A percentile compares a stretch with the other conserved stretches of the same genome.
Evolutionary conservation across 2,113 vertebrate species (phyloP).

Genomic region (Burhinus bistriatus): DNA sequence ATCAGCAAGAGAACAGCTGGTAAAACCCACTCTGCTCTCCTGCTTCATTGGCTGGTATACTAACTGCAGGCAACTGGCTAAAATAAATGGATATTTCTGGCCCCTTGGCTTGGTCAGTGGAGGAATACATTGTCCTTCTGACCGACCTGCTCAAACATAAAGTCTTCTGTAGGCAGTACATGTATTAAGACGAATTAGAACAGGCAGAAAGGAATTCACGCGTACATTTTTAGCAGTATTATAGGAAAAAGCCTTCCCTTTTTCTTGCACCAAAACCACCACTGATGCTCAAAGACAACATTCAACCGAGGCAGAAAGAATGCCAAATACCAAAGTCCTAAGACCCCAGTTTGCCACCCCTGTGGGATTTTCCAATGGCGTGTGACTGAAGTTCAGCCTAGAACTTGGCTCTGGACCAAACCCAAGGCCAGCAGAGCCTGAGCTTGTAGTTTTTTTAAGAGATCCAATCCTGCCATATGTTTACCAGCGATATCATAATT

Average conservation of each 20-base stretch:
- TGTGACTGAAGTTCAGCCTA: not conserved
- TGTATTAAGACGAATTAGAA: not conserved
- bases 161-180: not conserved
- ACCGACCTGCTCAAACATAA: not conserved
- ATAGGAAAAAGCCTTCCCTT: not conserved
- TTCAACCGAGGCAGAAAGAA: not conserved
- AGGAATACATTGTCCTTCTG: not conserved
- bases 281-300: not conserved
- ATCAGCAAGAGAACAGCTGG: not conserved
- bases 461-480: constrained; percentile 49
- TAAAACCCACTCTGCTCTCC: not conserved
- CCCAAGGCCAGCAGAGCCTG: not conserved
- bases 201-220: not conserved
- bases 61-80: not conserved
- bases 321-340: not conserved
- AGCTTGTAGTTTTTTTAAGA: not conserved
- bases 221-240: not conserved
- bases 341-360: not conserved
- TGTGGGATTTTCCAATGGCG: not conserved
- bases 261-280: not conserved
- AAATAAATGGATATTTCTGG: not conserved
- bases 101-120: not conserved
- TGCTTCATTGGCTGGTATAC: not conserved
- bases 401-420: constrained; percentile 42
- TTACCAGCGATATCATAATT: constrained; percentile 61